A percentile compares a stretch with the other conserved stretches of the same genome.
Evolutionary conservation across 2,797 vertebrate genomes (phyloP).

Genomic region (Hyperoplus immaculatus): DNA sequence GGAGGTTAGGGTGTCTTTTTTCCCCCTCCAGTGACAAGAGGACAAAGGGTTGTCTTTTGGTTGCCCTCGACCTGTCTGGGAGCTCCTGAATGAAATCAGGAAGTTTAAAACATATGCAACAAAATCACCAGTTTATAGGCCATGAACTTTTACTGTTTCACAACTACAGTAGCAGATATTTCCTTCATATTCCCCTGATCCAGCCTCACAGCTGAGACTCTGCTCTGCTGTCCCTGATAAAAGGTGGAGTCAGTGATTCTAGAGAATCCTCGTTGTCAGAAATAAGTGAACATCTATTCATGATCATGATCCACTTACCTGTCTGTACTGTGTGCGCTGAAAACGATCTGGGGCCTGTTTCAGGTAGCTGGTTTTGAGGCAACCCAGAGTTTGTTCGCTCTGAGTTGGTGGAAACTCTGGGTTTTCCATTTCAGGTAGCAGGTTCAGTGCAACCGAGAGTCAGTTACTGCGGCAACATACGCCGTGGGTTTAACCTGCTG

Average conservation of each 20-base stretch:
- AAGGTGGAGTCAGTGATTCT: constrained; percentile 3
- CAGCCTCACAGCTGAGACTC: constrained; percentile 15
- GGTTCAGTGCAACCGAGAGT: no score
- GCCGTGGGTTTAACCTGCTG: no score
- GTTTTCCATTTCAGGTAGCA: no score
- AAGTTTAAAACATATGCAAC: constrained; percentile 20
- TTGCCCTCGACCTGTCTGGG: constrained; percentile 11
- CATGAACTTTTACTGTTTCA: constrained; percentile 1
- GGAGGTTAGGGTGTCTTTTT: constrained; percentile 40
- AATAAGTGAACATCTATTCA: background rate
- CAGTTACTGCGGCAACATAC: no score
- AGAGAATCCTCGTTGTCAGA: background rate
- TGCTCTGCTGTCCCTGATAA: constrained; percentile 5
- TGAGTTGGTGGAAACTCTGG: no score
- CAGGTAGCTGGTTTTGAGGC: no score
- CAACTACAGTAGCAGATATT: constrained; percentile 10
- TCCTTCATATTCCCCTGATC: background rate
- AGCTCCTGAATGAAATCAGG: constrained; percentile 28
- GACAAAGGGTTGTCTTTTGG: constrained; percentile 25
- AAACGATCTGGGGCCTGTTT: no score
- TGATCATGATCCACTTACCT: no score
- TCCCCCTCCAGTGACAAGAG: constrained; percentile 17
- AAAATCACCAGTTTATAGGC: background rate
- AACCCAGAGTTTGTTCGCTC: no score
- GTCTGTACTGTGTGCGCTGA: no score